Evolutionary conservation across 2,888 invertebrate genomes (phyloP).

Genomic region (Trissolcus brochymenae): DNA sequence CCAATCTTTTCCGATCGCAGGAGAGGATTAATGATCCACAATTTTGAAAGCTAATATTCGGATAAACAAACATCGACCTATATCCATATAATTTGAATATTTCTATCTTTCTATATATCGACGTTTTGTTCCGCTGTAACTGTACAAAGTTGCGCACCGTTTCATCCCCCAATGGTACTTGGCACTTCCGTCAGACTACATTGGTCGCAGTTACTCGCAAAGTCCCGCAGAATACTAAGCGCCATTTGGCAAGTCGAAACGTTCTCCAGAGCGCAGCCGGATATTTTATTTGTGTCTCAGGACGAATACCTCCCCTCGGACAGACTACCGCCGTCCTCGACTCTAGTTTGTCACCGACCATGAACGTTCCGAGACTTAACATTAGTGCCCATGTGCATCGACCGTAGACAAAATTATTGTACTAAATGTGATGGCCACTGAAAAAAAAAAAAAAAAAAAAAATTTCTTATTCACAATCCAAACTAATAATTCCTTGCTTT

Average conservation of each 20-base stretch:
- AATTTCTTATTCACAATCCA: too few relatives aligned
- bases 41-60: not conserved
- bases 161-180: constrained; percentile 61
- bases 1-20: too few relatives aligned
- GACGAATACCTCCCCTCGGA: constrained; percentile 59
- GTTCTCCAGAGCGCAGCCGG: constrained; percentile 59
- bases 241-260: constrained; percentile 69
- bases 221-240: constrained; percentile 72
- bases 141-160: constrained; percentile 57
- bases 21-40: not conserved
- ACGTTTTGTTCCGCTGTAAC: constrained; percentile 48
- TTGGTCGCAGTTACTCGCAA: constrained; percentile 67
- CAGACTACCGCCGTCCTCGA: constrained; percentile 46
- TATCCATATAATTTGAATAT: constrained; percentile 39
- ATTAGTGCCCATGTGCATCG: constrained; percentile 42
- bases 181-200: constrained; percentile 70
- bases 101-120: constrained; percentile 40
- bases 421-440: constrained; percentile 25
- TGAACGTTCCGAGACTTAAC: constrained; percentile 44
- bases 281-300: constrained; percentile 61
- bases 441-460: not conserved
- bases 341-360: constrained; percentile 54
- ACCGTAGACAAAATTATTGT: constrained; percentile 31
- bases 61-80: constrained; percentile 22
- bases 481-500: too few relatives aligned